A percentile compares a stretch with the other conserved stretches of the same genome.
phyloP scores from a whole-genome alignment of 1,140 invertebrate species.

The Bursaphelenchus mucronatus region DNA sequence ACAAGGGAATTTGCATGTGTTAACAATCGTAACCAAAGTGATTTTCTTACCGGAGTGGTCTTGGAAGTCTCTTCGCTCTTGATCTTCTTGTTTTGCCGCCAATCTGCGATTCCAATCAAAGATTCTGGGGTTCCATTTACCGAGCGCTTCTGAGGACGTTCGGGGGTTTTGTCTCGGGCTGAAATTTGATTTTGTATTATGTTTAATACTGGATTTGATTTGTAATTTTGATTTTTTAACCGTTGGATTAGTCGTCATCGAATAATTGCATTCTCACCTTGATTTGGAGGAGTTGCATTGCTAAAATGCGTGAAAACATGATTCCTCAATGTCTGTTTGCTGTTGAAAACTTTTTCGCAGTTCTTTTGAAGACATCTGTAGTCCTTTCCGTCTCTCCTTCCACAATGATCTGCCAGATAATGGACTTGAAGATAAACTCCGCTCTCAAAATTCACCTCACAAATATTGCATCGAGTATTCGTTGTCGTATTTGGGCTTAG shows the following conservation, averaged over 20 bases:
- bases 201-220: too few relatives aligned
- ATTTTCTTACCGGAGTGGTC: neutral
- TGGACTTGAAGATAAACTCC: conserved; percentile 38
- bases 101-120: too few relatives aligned
- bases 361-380: conserved; percentile 39
- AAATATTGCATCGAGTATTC: conserved; percentile 31
- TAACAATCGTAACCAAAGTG: neutral
- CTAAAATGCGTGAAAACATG: conserved; percentile 38
- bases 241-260: neutral
- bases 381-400: conserved; percentile 43
- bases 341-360: conserved; percentile 48
- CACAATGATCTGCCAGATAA: conserved; percentile 40
- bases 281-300: neutral
- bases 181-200: too few relatives aligned
- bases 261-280: neutral
- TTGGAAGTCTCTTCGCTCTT: neutral
- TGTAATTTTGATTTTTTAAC: too few relatives aligned
- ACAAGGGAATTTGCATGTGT: too few relatives aligned
- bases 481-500: neutral
- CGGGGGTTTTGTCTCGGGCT: too few relatives aligned
- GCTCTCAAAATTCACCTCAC: conserved; percentile 35
- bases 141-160: too few relatives aligned
- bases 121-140: too few relatives aligned
- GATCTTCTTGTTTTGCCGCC: too few relatives aligned
- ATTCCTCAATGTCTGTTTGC: conserved; percentile 26